A percentile compares a stretch with the other conserved stretches of the same genome.
Evolutionary conservation across 2,113 vertebrate genomes (phyloP).

Genomic region (Gnathonemus echidnorhynchus): DNA sequence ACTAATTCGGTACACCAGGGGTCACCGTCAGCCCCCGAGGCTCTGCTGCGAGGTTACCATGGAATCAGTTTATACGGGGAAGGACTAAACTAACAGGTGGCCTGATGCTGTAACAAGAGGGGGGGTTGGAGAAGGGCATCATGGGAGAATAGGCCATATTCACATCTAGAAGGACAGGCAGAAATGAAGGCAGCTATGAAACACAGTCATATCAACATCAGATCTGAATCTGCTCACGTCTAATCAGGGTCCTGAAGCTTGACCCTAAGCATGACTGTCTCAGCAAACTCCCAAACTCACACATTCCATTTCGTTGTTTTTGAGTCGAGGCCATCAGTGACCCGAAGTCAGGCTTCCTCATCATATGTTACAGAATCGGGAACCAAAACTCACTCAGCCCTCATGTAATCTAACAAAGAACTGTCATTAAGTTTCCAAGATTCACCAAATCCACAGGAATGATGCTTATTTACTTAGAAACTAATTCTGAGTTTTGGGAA

Average conservation of each 20-base stretch:
- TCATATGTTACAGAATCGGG: background rate
- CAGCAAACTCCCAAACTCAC: background rate
- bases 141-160: conserved; percentile 51
- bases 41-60: conserved; percentile 54
- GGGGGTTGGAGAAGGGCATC: conserved; percentile 46
- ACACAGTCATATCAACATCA: background rate
- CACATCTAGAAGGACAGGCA: conserved; percentile 40
- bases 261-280: background rate
- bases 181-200: background rate
- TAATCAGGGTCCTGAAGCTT: background rate
- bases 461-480: background rate
- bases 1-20: conserved; percentile 57
- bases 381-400: background rate
- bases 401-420: background rate
- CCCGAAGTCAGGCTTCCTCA: background rate
- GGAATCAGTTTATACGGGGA: conserved; percentile 23
- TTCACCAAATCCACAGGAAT: background rate
- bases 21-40: conserved; percentile 52
- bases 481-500: background rate
- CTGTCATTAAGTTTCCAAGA: background rate
- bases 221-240: background rate
- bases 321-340: background rate
- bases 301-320: background rate
- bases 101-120: background rate
- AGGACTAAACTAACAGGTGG: conserved; percentile 17